Evolutionary conservation across 2,888 invertebrate genomes (phyloP).

Genomic region (Antheraea assamensis): DNA sequence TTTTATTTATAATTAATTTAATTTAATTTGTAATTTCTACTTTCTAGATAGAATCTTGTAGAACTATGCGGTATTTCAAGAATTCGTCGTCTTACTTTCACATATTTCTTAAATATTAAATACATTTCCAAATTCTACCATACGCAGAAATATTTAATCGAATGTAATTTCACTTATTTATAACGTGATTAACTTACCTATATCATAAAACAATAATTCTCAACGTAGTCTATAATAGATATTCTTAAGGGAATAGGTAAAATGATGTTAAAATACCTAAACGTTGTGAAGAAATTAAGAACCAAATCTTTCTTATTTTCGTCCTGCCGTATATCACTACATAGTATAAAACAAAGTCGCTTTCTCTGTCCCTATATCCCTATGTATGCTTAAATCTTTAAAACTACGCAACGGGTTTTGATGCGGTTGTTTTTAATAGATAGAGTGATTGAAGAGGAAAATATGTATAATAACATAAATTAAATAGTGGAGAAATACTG

Average conservation of each 20-base stretch:
- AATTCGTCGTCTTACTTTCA: neutral
- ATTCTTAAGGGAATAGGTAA: too few relatives aligned
- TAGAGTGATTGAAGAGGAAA: too few relatives aligned
- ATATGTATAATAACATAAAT: too few relatives aligned
- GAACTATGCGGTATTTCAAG: neutral
- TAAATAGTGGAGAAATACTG: too few relatives aligned
- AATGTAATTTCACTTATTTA: neutral
- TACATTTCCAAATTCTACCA: neutral
- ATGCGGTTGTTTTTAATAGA: too few relatives aligned
- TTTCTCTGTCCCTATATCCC: too few relatives aligned
- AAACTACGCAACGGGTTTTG: too few relatives aligned
- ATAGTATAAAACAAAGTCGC: too few relatives aligned
- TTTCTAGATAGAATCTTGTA: neutral
- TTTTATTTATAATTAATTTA: too few relatives aligned
- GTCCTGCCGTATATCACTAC: too few relatives aligned
- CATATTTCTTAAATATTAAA: neutral
- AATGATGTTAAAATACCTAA: neutral
- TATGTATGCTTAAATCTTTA: too few relatives aligned
- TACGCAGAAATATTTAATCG: neutral
- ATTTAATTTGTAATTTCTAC: neutral
- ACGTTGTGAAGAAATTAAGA: neutral
- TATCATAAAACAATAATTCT: neutral
- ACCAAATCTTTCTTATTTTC: too few relatives aligned
- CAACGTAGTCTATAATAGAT: neutral
- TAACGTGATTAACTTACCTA: neutral